These are phyloP conservation scores for Asbolus verrucosus DNA, from an alignment of 1,140 invertebrate species.

Conservation along the genomic window DNA sequence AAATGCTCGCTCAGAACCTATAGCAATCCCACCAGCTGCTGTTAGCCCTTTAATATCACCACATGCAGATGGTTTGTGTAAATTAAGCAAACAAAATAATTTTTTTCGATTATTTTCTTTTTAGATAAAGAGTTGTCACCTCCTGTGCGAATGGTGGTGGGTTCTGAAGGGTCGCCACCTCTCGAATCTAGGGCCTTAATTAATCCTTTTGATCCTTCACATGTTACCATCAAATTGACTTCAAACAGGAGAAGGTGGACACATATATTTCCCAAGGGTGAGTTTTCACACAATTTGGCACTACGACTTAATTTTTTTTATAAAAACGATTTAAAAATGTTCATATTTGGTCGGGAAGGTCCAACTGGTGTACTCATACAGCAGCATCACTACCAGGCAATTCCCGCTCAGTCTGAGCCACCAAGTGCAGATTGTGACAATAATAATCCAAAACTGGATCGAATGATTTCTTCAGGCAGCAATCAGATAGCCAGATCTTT, in stretches of 20 bases:
- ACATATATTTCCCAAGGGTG: constrained; percentile 97
- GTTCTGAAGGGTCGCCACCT: constrained; percentile 69
- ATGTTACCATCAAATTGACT: constrained; percentile 96
- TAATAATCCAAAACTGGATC: constrained; percentile 24
- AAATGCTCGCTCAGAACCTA: constrained; percentile 67
- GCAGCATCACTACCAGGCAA: constrained; percentile 92
- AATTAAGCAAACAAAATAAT: constrained; percentile 7
- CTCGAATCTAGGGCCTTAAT: constrained; percentile 77
- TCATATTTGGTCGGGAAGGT: constrained; percentile 68
- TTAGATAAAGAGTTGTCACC: constrained; percentile 69
- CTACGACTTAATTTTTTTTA: no score
- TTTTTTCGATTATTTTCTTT: constrained; percentile 11
- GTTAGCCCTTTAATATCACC: constrained; percentile 61
- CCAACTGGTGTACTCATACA: constrained; percentile 90
- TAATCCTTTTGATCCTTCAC: constrained; percentile 97
- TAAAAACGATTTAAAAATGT: no score
- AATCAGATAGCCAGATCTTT: constrained; percentile 39
- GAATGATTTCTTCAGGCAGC: constrained; percentile 39
- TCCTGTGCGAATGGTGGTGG: constrained; percentile 69
- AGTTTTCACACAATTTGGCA: no score
- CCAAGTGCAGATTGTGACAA: constrained; percentile 25
- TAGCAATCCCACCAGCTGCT: constrained; percentile 67
- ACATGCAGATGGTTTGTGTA: constrained; percentile 55
- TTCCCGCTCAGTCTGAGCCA: constrained; percentile 70
- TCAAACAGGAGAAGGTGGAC: constrained; percentile 97